Evolutionary conservation across 2,888 invertebrate genomes (phyloP).

Genomic region (Cantharis rustica): DNA sequence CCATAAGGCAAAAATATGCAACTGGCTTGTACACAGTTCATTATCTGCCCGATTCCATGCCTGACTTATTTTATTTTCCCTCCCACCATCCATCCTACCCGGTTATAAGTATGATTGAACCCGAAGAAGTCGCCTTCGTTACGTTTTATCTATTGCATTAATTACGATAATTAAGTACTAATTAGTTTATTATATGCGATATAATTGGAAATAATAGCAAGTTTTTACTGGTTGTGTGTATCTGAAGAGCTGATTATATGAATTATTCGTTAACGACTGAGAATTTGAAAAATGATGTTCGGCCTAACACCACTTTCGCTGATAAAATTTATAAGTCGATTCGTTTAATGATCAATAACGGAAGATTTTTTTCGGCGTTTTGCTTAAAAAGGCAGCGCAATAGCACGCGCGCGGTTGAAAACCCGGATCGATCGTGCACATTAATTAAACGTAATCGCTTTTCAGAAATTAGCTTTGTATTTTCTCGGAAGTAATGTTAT

Average conservation of each 20-base stretch:
- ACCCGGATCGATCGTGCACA: slow-evolving; percentile 18
- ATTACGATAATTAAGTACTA: slow-evolving; percentile 31
- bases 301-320: not conserved
- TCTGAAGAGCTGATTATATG: not conserved
- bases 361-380: not conserved
- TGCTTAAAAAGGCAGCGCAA: not conserved
- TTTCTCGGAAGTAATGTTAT: slow-evolving; percentile 7
- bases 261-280: not conserved
- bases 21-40: not conserved
- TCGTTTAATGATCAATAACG: not conserved
- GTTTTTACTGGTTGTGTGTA: not conserved
- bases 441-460: slow-evolving; percentile 37
- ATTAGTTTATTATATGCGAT: slow-evolving; percentile 33
- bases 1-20: not conserved
- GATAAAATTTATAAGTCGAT: not conserved
- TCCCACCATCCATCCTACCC: not conserved
- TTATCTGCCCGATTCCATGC: not conserved
- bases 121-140: slow-evolving; percentile 8
- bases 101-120: not conserved
- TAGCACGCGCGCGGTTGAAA: not conserved
- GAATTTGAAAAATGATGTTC: not conserved
- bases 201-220: slow-evolving; percentile 20
- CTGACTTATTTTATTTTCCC: not conserved
- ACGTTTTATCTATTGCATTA: slow-evolving; percentile 28
- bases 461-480: slow-evolving; percentile 33